Evolutionary conservation across 2,797 vertebrate species (phyloP).

Genomic region (Phrynocephalus forsythii): DNA sequence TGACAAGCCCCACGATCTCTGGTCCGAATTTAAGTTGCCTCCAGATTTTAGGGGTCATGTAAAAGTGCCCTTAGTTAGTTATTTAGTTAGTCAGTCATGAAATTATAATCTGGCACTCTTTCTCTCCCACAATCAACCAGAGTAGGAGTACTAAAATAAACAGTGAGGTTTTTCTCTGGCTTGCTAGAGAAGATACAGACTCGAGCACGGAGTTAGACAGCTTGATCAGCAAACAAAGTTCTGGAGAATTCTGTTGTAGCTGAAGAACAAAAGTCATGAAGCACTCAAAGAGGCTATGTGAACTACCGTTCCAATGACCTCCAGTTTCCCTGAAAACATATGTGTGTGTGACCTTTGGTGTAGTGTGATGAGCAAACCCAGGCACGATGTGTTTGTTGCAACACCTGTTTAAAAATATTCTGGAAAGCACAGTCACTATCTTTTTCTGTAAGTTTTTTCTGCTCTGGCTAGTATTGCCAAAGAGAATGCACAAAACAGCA

Average conservation of each 20-base stretch:
- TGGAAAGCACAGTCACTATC: neutral
- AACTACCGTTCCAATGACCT: neutral
- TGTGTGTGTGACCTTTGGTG: neutral
- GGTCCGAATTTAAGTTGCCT: no score
- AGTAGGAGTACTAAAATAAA: neutral
- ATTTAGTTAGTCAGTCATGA: neutral
- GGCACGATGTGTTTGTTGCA: neutral
- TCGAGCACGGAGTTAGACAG: neutral
- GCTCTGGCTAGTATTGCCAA: conserved; percentile 20
- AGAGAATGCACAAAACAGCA: neutral
- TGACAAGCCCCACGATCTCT: no score
- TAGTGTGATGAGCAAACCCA: neutral
- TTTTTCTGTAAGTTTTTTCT: conserved; percentile 20
- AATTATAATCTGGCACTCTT: neutral
- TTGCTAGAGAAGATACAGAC: neutral
- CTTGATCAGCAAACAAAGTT: neutral
- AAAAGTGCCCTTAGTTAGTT: no score
- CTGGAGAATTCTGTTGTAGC: neutral
- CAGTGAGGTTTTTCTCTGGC: neutral
- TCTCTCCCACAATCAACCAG: neutral
- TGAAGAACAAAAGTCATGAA: neutral
- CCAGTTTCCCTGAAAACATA: neutral
- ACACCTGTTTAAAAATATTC: neutral
- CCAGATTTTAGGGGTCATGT: no score
- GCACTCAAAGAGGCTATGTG: neutral